Conservation (phyloP, 2,888 invertebrate genomes). For the Cheilosia vulpina region DNA sequence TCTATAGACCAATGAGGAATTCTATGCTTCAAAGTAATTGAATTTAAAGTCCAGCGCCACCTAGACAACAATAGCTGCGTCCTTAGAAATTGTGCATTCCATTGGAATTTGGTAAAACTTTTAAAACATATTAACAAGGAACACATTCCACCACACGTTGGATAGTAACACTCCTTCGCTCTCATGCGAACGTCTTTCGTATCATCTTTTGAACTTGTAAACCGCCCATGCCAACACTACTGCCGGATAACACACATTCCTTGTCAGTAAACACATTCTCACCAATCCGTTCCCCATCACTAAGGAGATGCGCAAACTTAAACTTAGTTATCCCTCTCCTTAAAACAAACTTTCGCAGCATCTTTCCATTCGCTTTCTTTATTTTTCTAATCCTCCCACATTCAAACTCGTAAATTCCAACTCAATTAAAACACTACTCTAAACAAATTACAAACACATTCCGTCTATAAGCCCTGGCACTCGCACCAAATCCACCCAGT, state of each 20-base stretch:
- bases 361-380: neutral
- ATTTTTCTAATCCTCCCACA: neutral
- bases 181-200: too few species aligned
- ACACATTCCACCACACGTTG: too few species aligned
- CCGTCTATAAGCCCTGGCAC: slow-evolving; percentile 43
- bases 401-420: slow-evolving; percentile 44
- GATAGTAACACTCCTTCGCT: too few species aligned
- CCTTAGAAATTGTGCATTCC: too few species aligned
- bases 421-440: slow-evolving; percentile 66
- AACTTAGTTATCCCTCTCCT: slow-evolving; percentile 13
- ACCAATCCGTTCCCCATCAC: neutral
- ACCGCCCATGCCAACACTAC: too few species aligned
- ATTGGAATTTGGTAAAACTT: too few species aligned
- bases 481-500: neutral
- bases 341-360: neutral
- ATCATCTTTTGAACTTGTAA: too few species aligned
- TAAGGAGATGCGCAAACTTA: neutral
- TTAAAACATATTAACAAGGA: too few species aligned
- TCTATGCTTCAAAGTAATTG: too few species aligned
- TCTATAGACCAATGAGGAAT: too few species aligned
- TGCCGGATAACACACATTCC: neutral
- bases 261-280: neutral
- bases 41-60: too few species aligned
- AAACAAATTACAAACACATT: slow-evolving; percentile 62
- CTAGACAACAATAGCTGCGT: too few species aligned